These are phyloP conservation scores for Camponotus floridanus DNA, from an alignment of 1,140 invertebrate species.

Conservation along the genomic window DNA sequence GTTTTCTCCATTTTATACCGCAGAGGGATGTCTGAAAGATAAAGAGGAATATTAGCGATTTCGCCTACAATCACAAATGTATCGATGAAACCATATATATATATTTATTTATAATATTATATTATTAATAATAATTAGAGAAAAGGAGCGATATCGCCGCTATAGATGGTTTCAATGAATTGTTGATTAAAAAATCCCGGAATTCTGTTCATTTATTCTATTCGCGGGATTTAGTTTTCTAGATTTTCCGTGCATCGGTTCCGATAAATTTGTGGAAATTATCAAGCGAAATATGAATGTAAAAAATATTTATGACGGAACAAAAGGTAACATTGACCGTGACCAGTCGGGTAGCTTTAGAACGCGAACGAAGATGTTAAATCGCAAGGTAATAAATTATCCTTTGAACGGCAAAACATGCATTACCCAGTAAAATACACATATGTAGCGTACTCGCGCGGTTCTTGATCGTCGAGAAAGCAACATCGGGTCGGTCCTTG, in stretches of 20 bases:
- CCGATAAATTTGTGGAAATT: not conserved
- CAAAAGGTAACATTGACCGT: slow-evolving; percentile 46
- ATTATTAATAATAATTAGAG: too few relatives aligned
- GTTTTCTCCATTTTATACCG: slow-evolving; percentile 99
- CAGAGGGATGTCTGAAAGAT: slow-evolving; percentile 96
- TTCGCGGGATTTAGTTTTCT: slow-evolving; percentile 11
- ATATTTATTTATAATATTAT: too few relatives aligned
- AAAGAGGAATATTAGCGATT: slow-evolving; percentile 11
- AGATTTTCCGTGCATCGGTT: not conserved
- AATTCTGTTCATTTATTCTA: not conserved
- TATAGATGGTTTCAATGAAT: not conserved
- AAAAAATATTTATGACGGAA: not conserved
- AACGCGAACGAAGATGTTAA: slow-evolving; percentile 38
- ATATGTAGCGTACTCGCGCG: slow-evolving; percentile 64
- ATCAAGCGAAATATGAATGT: not conserved
- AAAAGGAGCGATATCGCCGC: not conserved
- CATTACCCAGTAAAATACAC: slow-evolving; percentile 57
- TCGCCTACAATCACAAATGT: too few relatives aligned
- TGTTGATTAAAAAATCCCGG: slow-evolving; percentile 7
- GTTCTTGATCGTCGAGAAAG: slow-evolving; percentile 72
- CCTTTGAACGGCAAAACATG: slow-evolving; percentile 22
- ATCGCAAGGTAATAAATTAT: slow-evolving; percentile 44
- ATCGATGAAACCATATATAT: too few relatives aligned
- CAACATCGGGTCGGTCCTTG: slow-evolving; percentile 77
- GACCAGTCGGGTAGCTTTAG: slow-evolving; percentile 15